A percentile compares a stretch with the other conserved stretches of the same genome.
Evolutionary conservation across 2,797 vertebrate species (phyloP).

Genomic region (Enteromius argenteus): DNA sequence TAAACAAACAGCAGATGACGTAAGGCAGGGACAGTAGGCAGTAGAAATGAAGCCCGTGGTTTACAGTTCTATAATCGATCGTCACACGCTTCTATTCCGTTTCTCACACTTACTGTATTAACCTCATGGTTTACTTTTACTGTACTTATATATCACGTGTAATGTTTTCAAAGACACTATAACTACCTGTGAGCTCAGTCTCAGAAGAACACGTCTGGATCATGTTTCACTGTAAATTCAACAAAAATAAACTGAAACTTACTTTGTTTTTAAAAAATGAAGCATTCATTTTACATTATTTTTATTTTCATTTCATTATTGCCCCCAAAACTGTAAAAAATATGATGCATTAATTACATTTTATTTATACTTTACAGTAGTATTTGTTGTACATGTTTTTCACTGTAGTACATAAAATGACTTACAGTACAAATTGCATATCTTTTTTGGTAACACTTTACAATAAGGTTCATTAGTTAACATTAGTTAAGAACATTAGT

Average conservation of each 20-base stretch:
- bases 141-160: neutral
- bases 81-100: neutral
- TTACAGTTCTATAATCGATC: neutral
- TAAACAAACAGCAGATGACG: neutral
- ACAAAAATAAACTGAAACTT: neutral
- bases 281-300: neutral
- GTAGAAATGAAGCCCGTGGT: neutral
- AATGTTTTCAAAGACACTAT: neutral
- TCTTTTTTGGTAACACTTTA: neutral
- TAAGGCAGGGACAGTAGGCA: neutral
- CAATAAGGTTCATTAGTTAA: too few relatives aligned
- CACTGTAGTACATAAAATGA: neutral
- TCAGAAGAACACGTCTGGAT: neutral
- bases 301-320: neutral
- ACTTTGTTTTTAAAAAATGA: neutral
- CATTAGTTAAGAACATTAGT: too few relatives aligned
- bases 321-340: neutral
- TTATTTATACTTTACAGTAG: neutral
- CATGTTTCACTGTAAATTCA: neutral
- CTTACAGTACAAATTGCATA: neutral
- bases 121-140: neutral
- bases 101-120: conserved; percentile 22
- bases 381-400: neutral
- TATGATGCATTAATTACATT: neutral
- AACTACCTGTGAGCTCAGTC: neutral